Conservation (phyloP, 2,797 vertebrate genomes). For the Nyctibius grandis region DNA sequence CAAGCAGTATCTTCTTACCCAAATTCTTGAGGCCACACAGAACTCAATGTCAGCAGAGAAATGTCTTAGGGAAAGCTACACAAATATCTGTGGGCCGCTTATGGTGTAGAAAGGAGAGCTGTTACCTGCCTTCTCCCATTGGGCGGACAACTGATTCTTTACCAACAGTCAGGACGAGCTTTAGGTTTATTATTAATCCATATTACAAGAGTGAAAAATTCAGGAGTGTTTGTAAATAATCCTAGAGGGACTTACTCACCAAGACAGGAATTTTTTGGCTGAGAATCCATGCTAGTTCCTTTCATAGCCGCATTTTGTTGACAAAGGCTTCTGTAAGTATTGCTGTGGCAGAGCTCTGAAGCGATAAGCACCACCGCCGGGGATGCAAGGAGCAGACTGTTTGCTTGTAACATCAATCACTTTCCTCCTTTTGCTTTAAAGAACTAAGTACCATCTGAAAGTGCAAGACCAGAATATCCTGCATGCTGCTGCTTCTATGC, state of each 20-base stretch:
- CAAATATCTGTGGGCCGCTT: not conserved
- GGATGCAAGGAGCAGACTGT: slow-evolving; percentile 5
- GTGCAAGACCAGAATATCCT: slow-evolving; percentile 54
- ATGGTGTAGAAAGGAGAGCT: not conserved
- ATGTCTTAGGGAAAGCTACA: not conserved
- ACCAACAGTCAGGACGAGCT: not conserved
- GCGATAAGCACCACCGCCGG: fast-evolving
- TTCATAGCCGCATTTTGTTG: slow-evolving; percentile 12
- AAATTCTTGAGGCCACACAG: fast-evolving
- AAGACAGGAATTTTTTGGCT: not conserved
- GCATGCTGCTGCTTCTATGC: not conserved
- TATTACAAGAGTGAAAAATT: not conserved
- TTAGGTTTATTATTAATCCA: not conserved
- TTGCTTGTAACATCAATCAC: slow-evolving; percentile 18
- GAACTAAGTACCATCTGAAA: slow-evolving; percentile 32
- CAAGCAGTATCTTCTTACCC: not conserved
- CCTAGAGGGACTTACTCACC: not conserved
- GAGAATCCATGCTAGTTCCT: not conserved
- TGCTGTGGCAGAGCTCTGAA: not conserved
- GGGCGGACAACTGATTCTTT: not conserved
- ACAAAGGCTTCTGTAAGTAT: slow-evolving; percentile 13
- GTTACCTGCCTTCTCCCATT: not conserved
- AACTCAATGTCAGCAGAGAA: not conserved
- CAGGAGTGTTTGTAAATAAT: not conserved
- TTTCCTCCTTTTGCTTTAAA: not conserved